Conservation (phyloP, 2,113 vertebrate genomes). For the Typhlomys cinereus region DNA sequence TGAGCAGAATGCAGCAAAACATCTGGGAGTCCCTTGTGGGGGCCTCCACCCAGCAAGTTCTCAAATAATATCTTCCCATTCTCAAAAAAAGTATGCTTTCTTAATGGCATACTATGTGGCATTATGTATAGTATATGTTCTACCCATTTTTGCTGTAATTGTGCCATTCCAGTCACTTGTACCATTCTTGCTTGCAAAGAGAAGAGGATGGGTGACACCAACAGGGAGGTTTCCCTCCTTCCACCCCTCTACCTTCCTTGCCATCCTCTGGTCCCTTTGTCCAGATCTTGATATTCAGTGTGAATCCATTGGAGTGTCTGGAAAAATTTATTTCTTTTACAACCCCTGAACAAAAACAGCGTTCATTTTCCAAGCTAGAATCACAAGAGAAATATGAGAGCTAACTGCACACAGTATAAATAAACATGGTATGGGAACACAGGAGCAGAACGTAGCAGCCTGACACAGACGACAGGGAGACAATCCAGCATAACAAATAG, state of each 20-base stretch:
- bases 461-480: slow-evolving; percentile 81
- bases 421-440: slow-evolving; percentile 88
- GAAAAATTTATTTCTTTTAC: slow-evolving; percentile 81
- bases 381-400: slow-evolving; percentile 88
- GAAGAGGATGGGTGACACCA: neutral
- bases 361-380: slow-evolving; percentile 84
- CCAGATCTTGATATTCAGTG: slow-evolving; percentile 77
- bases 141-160: neutral
- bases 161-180: neutral
- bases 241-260: slow-evolving; percentile 47
- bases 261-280: neutral
- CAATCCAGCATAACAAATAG: slow-evolving; percentile 89
- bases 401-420: slow-evolving; percentile 85
- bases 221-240: neutral
- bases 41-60: neutral
- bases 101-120: neutral
- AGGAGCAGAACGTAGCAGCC: slow-evolving; percentile 79
- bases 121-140: neutral
- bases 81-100: neutral
- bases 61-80: neutral
- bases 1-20: neutral
- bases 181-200: neutral
- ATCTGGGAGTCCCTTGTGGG: neutral
- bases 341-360: slow-evolving; percentile 69
- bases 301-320: slow-evolving; percentile 65